Base-by-base conservation (phyloP, 2,797 vertebrate species). In the Champsocephalus gunnari region DNA sequence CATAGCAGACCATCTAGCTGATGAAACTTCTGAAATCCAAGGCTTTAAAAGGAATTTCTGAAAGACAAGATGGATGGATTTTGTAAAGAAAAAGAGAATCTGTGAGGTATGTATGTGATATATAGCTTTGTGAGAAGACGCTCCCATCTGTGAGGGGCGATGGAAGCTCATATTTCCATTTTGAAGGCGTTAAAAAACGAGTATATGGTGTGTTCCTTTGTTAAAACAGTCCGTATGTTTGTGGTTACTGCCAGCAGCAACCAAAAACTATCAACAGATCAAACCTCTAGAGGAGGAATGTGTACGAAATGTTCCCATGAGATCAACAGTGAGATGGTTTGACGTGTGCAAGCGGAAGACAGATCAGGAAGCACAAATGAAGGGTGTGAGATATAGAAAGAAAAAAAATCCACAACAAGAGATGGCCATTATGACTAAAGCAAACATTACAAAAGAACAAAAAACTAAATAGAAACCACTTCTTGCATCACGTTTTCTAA, bases 161-260 rank as follows among this genome's bases (percentile, higher is more conserved):
- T 11, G 66, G 61, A 71, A 75, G 73, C 12, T 51, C 49, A 73
- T 38, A 49, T 73, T 77, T 84, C 75, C 75, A 67, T 82, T 38
- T 73, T 75, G 43, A 80, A 80, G 78, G 77, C 12, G 19, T 76
- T 82, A 58, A 65, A 82, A 79, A 80, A 83, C 63, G 67, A 58
- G 63, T 73, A 75, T 47, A 73, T 68, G 75, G 71, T 83, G 74
- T 82, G 77, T 84, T 60, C 32, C 38, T 82, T 79, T 74, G 80
- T 79, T 71, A 67, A 38, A 78, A 82, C 63, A 88, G 87, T 87
- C 87, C 85, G 45, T 72, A 77, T 41, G 76, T 87, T 82, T 32
- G 3, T 65, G 73, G 85, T 87, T 66, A 83, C 94, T 94, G 94
- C 95, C 95, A 93, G 95, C 95, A 95, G 95, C 85, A 71, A 90